Evolutionary conservation across 2,113 vertebrate genomes (phyloP).

Genomic region (Melozone crissalis): DNA sequence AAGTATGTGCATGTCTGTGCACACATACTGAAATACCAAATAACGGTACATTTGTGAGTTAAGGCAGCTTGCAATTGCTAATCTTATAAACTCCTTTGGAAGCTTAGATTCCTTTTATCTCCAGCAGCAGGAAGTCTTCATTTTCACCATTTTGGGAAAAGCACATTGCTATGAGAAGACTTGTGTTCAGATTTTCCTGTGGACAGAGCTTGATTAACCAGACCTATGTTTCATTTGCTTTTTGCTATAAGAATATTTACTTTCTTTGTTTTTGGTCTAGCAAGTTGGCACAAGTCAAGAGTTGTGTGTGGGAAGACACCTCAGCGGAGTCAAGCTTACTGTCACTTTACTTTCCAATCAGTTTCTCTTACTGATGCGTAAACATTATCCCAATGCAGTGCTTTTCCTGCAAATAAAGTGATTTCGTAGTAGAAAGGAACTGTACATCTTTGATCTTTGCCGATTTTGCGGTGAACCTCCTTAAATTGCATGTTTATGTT

Average conservation of each 20-base stretch:
- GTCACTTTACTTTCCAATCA: constrained; percentile 32
- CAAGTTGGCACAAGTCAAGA: constrained; percentile 43
- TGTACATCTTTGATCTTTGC: constrained; percentile 27
- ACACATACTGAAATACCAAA: not conserved
- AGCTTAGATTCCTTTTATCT: constrained; percentile 33
- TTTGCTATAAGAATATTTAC: constrained; percentile 9
- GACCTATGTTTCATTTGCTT: constrained; percentile 9
- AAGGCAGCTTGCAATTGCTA: constrained; percentile 69
- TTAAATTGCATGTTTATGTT: constrained; percentile 86
- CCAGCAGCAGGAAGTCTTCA: constrained; percentile 39
- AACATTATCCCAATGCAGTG: constrained; percentile 2
- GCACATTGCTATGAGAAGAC: constrained; percentile 26
- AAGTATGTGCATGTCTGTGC: constrained; percentile 46
- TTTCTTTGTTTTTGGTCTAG: constrained; percentile 58
- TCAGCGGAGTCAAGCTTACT: constrained; percentile 43
- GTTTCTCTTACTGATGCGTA: constrained; percentile 31
- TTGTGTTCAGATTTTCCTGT: constrained; percentile 47
- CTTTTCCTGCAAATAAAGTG: constrained; percentile 3
- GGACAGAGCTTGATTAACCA: constrained; percentile 58
- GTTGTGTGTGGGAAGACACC: constrained; percentile 49
- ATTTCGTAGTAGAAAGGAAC: constrained; percentile 8
- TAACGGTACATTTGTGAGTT: constrained; percentile 49
- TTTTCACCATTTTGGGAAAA: constrained; percentile 39
- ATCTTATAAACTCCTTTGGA: constrained; percentile 29
- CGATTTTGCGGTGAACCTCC: constrained; percentile 79